These are phyloP conservation scores for Psammodynastes pulverulentus DNA, from an alignment of 2,113 vertebrate genomes.

Conservation along the genomic window DNA sequence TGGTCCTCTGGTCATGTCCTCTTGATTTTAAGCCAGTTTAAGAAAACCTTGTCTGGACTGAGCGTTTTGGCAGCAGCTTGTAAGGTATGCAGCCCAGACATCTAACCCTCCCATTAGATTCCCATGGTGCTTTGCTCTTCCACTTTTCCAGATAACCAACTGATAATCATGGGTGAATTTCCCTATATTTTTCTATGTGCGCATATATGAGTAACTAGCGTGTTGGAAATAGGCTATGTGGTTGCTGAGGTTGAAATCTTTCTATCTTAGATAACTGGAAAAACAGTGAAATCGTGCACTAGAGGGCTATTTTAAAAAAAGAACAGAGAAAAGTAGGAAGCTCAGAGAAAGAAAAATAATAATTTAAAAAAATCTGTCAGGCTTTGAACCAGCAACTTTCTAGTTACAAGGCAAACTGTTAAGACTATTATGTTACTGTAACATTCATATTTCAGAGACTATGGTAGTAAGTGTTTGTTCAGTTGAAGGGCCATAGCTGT, in stretches of 20 bases:
- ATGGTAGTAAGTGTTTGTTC: neutral
- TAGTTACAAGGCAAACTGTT: neutral
- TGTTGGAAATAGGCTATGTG: neutral
- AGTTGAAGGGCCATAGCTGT: neutral
- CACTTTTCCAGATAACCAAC: neutral
- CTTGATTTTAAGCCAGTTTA: neutral
- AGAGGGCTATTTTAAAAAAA: neutral
- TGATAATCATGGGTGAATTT: neutral
- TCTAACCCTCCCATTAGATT: neutral
- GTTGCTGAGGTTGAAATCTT: neutral
- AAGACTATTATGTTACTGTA: neutral
- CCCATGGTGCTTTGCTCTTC: neutral
- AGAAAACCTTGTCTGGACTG: neutral
- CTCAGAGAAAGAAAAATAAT: neutral
- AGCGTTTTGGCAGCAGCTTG: neutral
- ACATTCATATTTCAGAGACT: neutral
- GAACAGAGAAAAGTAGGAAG: neutral
- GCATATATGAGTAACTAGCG: neutral
- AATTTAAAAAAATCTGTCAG: neutral
- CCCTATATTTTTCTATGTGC: neutral
- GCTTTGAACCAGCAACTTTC: neutral
- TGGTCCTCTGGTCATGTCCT: neutral
- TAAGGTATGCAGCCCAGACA: neutral
- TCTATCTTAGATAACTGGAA: neutral
- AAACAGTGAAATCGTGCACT: neutral